Conservation (phyloP, 2,797 vertebrate species). For the Sebastes wilsoni region DNA sequence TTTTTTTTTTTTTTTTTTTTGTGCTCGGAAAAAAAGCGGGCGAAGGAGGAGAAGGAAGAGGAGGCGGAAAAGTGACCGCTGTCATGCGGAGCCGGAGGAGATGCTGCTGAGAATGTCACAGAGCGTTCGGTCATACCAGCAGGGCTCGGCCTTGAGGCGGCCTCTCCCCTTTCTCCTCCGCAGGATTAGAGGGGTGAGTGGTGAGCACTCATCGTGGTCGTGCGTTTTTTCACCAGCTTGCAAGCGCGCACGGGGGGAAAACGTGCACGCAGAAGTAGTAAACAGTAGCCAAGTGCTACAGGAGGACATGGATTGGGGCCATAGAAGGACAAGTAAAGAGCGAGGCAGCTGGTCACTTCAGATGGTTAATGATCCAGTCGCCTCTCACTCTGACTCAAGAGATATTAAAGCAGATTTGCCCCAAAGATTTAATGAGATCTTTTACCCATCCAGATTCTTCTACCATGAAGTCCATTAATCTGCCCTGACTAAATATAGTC, state of each 20-base stretch:
- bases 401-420: slow-evolving; percentile 55
- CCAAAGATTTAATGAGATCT: slow-evolving; percentile 46
- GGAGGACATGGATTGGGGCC: slow-evolving; percentile 56
- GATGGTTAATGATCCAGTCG: slow-evolving; percentile 47
- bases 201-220: slow-evolving; percentile 58
- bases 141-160: slow-evolving; percentile 64
- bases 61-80: slow-evolving; percentile 31
- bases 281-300: slow-evolving; percentile 51
- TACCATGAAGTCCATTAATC: slow-evolving; percentile 54
- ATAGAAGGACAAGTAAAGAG: slow-evolving; percentile 38
- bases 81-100: slow-evolving; percentile 55
- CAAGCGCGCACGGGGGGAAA: slow-evolving; percentile 16
- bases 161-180: slow-evolving; percentile 62
- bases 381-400: slow-evolving; percentile 33
- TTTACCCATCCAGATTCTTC: slow-evolving; percentile 9
- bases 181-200: slow-evolving; percentile 67
- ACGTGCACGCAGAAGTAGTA: slow-evolving; percentile 43
- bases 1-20: slow-evolving; percentile 21
- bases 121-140: slow-evolving; percentile 54
- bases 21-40: slow-evolving; percentile 37
- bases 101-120: slow-evolving; percentile 68
- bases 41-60: slow-evolving; percentile 1
- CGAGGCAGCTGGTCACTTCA: slow-evolving; percentile 58
- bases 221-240: slow-evolving; percentile 47
- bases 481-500: slow-evolving; percentile 58